These are phyloP conservation scores for Molossus alvarezi DNA, from an alignment of 2,797 vertebrate species.

Conservation along the genomic window DNA sequence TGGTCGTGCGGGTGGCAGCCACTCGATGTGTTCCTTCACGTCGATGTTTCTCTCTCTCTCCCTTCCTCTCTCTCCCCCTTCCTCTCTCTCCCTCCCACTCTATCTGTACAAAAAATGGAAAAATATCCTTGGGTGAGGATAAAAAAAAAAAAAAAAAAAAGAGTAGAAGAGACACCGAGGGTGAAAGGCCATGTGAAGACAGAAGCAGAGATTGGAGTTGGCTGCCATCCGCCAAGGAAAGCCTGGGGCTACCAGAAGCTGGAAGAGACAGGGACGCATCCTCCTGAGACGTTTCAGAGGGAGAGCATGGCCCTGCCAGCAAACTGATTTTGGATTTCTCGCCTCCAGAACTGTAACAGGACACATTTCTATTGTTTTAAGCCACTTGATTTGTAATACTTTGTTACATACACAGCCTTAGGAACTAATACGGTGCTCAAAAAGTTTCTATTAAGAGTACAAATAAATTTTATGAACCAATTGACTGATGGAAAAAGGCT, in stretches of 20 bases:
- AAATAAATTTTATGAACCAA: neutral
- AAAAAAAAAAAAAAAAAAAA: neutral
- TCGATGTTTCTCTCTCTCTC: no score
- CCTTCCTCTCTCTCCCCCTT: no score
- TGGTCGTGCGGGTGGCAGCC: no score
- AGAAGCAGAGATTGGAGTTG: neutral
- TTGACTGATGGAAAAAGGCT: neutral
- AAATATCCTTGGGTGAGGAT: no score
- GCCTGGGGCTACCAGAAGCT: neutral
- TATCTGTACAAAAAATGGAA: no score
- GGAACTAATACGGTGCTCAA: neutral
- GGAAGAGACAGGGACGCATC: neutral
- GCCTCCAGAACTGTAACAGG: neutral
- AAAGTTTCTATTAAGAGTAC: constrained; percentile 37
- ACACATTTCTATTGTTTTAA: constrained; percentile 22
- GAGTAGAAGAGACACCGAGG: constrained; percentile 5
- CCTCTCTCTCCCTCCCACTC: no score
- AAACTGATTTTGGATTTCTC: constrained; percentile 30
- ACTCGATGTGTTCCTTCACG: no score
- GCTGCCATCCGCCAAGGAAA: neutral
- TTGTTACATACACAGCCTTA: neutral
- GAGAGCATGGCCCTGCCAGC: neutral
- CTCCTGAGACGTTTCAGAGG: neutral
- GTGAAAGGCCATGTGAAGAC: neutral
- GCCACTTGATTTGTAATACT: neutral